Evolutionary conservation across 2,113 vertebrate species (phyloP).

Genomic region (Ptilorrhoa leucosticta): DNA sequence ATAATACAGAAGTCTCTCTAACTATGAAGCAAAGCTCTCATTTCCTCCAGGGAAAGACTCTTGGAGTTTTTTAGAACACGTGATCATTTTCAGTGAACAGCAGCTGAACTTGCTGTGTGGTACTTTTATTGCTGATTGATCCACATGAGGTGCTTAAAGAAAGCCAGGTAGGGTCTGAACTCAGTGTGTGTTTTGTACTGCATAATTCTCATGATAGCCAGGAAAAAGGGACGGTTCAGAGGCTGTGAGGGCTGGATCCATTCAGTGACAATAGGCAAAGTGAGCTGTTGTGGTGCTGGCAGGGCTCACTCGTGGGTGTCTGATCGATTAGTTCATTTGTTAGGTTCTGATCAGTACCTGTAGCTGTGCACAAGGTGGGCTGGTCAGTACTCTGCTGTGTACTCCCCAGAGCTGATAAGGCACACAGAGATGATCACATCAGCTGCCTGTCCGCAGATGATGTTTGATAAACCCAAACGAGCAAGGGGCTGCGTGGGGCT

Average conservation of each 20-base stretch:
- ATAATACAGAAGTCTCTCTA: background rate
- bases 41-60: background rate
- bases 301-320: background rate
- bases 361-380: background rate
- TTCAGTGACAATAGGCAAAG: background rate
- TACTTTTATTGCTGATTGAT: background rate
- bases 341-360: background rate
- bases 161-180: background rate
- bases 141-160: background rate
- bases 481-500: background rate
- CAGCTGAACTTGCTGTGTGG: background rate
- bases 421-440: rapidly evolving
- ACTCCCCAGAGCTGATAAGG: background rate
- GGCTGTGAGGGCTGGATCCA: background rate
- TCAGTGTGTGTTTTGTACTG: background rate
- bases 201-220: background rate
- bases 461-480: rapidly evolving
- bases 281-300: background rate
- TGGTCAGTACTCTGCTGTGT: rapidly evolving
- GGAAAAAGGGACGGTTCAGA: rapidly evolving
- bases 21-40: background rate
- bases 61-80: background rate
- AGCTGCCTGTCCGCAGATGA: rapidly evolving
- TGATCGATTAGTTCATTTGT: background rate
- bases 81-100: background rate